Conservation (phyloP, 2,797 vertebrate species). For the Mormyrops boulengeri region DNA sequence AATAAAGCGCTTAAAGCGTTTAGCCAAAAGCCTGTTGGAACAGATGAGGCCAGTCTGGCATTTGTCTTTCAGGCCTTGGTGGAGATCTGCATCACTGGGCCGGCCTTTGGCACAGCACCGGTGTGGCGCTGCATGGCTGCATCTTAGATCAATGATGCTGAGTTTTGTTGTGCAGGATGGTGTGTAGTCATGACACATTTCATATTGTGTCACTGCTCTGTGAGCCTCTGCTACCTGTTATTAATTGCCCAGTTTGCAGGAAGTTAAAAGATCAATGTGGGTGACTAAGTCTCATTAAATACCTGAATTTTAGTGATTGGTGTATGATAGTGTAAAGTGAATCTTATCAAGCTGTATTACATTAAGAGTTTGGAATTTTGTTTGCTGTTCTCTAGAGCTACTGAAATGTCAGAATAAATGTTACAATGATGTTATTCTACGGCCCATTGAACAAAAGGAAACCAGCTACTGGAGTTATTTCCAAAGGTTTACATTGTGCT, state of each 20-base stretch:
- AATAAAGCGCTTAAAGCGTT: neutral
- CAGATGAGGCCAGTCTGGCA: conserved; percentile 7
- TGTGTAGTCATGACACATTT: neutral
- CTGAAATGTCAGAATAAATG: neutral
- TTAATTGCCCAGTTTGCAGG: neutral
- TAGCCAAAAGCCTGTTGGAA: conserved; percentile 10
- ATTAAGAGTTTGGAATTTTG: neutral
- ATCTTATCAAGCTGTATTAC: neutral
- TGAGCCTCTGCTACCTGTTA: neutral
- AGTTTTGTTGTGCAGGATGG: neutral
- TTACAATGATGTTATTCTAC: neutral
- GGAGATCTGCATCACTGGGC: neutral
- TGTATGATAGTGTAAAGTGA: neutral
- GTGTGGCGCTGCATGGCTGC: neutral
- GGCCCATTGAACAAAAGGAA: neutral
- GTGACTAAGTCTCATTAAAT: neutral
- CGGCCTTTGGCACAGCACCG: neutral
- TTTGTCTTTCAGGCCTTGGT: neutral
- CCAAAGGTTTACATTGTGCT: neutral
- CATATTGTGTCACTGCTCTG: no score
- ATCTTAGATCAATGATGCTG: neutral
- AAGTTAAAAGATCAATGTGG: neutral
- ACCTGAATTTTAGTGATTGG: neutral
- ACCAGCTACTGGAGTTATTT: conserved; percentile 2
- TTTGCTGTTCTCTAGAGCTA: neutral